Base-by-base conservation (phyloP, 1,140 invertebrate species). In the Musca vetustissima region DNA sequence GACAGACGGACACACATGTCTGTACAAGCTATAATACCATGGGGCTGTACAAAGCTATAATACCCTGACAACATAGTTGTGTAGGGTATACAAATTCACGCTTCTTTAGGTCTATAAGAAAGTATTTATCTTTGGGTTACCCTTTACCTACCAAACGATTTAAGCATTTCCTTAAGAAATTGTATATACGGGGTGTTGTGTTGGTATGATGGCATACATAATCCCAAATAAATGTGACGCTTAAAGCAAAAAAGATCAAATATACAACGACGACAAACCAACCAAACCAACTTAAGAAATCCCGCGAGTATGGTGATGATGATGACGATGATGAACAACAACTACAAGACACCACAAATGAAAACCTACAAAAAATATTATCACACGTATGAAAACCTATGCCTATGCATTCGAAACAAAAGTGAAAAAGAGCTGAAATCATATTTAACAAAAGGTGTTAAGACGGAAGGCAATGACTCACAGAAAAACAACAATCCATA, bases 161-260 rank as follows among this genome's bases (percentile, higher is more conserved):
- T 61, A 65, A 70, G 48, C 24, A 47, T 28, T 43, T 65, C 8
- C 13, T 69, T 25, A 61, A 15, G 15, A 25, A 25, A 59, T 49
- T 17, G 8, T 53, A 36, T 49, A 66, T n/a, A n/a, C n/a, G n/a
- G n/a, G n/a, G n/a, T n/a, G n/a, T n/a, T n/a, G n/a, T 43, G 22
- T 48, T 48, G 21, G 48, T 53, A 32, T 53, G 24, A 70, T 61
- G 72, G 70, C 70, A 76, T 50, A 70, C 68, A 74, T 78, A 78
- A 78, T 72, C 76, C 67, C 71, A 72, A 72, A 76, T 75, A 76
- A 77, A 76, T 77, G 71, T 74, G 64, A 52, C 70, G 67, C 66
- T 67, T 68, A 52, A 55, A 49, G 25, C 52, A 57, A 28, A 50
- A 70, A 52, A 36, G 57, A 59, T 64, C 57, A 61, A 61, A 61